Base-by-base conservation (phyloP, 2,888 invertebrate genomes). In the Drosophila limbata region DNA sequence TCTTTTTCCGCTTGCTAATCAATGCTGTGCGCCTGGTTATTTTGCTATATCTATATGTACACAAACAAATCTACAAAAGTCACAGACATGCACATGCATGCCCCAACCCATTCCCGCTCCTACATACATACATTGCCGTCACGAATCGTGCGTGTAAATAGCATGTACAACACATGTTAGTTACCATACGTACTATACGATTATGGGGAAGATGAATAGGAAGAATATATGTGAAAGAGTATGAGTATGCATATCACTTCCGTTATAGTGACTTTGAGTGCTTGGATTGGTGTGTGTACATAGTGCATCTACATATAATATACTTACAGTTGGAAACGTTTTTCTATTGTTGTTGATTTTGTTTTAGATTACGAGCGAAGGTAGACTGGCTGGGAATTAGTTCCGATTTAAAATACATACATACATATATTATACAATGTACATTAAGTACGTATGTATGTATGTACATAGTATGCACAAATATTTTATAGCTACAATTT, bases 21-120 rank as follows among this genome's bases (percentile, higher is more conserved):
- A 86, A 84, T 81, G 83, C 86, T 86, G 86, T 67, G 84, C 89
- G 89, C 86, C 86, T 88, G 90, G 73, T 79, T 76, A 70, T 89
- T 86, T 86, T 65, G 88, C 88, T 89, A 87, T 89, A 87, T 87
- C 90, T 89, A 87, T 87, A 87, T 87, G 90, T 87, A 87, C 88
- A 85, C 86, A 88, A 87, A 89, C 86, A 87, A 88, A 89, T 89
- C 88, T 89, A 89, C 89, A 89, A 89, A 85, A 84, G 87, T 73
- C 87, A 73, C 84, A 83, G 84, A 86, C 84, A 83, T 80, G 88
- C 75, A 86, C 68, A 79, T 74, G 85, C 69, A 65, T 31, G 5
- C 60, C 55, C 28, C n/a, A 10, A 51, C 19, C 68, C 37, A 40
- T 28, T 13, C 35, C 47, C 51, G 4, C 39, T 9, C 39, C 50